Evolutionary conservation across 2,797 vertebrate genomes (phyloP), one percentile per base, ranked within the genome.

Genomic region (Oryzias dopingdopingensis): DNA sequence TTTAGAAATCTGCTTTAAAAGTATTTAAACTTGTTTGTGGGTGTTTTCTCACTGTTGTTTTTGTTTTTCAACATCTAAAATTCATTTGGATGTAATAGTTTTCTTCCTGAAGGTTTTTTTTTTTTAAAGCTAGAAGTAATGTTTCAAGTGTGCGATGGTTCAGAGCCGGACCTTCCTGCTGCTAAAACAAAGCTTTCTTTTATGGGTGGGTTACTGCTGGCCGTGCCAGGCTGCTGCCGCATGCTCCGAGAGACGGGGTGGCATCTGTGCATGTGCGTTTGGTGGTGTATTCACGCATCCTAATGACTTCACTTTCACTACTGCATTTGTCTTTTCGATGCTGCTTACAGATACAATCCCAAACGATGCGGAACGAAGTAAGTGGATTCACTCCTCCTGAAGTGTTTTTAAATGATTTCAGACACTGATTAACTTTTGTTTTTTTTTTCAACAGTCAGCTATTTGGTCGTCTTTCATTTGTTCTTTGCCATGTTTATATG

Each of bases 401-500:
- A 10, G 32, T 37, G 10, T 37, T 37, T 37, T 37, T 12, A 13
- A 37, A 37, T 4, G 10, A 37, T 37, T 37, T 3, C 32, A 37
- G 32, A 12, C 32, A 13, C 32, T 37, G 32, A 32, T 32, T 32
- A 6, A 29, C 10, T 37, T 1, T 13, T 2, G 8, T 52, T 20
- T 22, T 16, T 86, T 89, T 55, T 46, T 47, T 64, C 56, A 89
- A 81, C 93, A 97, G 97, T 94, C 91, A 88, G 95, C 88, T 99
- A 96, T 90, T 91, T 99, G 92, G 90, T 97, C 83, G 77, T 96
- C 86, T 99, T 98, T 84, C 96, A 99, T 85, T 81, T 95, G 80
- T 94, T 88, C 80, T 91, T 99, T 86, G 50, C 91, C 84, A 94
- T 98, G 94, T 98, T 99, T 84, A 86, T 96, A 55, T 99, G 97